phyloP scores from a whole-genome alignment of 64 coral and sea anemone species.

The Pocillopora verrucosa region DNA sequence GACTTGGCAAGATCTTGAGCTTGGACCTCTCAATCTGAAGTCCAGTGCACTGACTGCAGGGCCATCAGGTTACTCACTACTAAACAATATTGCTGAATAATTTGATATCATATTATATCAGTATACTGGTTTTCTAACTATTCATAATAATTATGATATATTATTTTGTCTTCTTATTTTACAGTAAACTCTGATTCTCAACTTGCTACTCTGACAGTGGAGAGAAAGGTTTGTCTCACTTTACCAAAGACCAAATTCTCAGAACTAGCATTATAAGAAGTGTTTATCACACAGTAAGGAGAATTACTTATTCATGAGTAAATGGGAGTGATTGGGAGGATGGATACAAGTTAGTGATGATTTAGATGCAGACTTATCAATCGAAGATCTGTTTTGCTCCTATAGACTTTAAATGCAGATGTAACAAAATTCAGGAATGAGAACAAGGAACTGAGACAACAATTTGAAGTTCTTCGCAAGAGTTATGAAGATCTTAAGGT shows the following conservation, averaged over 20 bases:
- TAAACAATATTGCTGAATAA: no score
- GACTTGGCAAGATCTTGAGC: no score
- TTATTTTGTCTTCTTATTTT: conserved; percentile 1
- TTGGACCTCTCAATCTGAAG: background rate
- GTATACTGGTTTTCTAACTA: no score
- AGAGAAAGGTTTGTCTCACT: conserved; percentile 74
- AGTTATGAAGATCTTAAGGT: conserved; percentile 90
- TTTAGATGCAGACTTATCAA: no score
- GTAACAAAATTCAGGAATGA: conserved; percentile 69
- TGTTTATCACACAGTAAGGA: background rate
- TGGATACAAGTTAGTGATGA: no score
- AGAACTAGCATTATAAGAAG: background rate
- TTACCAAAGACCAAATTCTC: background rate
- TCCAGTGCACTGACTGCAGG: no score
- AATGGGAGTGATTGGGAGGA: no score
- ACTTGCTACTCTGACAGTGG: conserved; percentile 59
- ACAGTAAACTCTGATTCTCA: conserved; percentile 79
- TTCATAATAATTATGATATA: no score
- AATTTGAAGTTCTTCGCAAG: conserved; percentile 80
- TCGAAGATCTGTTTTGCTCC: background rate
- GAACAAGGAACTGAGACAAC: conserved; percentile 87
- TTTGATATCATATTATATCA: no score
- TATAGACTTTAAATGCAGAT: conserved; percentile 64
- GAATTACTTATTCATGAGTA: no score
- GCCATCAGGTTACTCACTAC: no score